Evolutionary conservation across 2,113 vertebrate species (phyloP), one percentile per base, ranked within the genome.

Genomic region (Centropus bengalensis): DNA sequence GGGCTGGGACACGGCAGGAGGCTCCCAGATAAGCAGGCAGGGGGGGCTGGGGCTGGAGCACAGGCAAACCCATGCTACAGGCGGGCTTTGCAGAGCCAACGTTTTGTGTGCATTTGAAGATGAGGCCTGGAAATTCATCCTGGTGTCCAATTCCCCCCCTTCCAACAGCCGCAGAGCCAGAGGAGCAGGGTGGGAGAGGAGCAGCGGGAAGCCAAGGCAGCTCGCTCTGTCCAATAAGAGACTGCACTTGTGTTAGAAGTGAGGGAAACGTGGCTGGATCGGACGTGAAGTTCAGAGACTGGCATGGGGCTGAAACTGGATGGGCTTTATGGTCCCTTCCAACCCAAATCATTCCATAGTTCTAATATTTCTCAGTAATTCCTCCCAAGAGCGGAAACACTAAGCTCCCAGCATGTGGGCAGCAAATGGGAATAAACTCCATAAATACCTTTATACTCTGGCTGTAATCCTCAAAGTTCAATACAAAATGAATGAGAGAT

Each of bases 51-150:
- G 44, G 44, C 12, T 8, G 44, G 44, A 51, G 9, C 8, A 5
- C 22, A 9, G 36, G 36, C 56, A 38, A 40, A 6, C 3, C 22
- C 19, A 1, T 32, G 51, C 28, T 67, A n/a, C 28, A 8, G 19
- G 1, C 23, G 7, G 74, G 64, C 1, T 44, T 23, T 23, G 60
- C 56, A 40, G 38, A 30, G 12, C 47, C 18, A 3, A 18, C 16
- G 3, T 22, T 52, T 18, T 0, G 0, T 4, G 12, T 54, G 8
- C 7, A 3, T 49, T 59, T n/a, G 24, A 45, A 76, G 62, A 14
- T 19, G 21, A 64, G 40, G 27, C 19, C 59, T 56, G 45, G 44
- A 42, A 84, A 56, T 60, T 17, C 74, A 62, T 24, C 44, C 38
- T 6, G 0, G 13, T 22, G n/a, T 52, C 47, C 71, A 13, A 71